Base-by-base conservation (phyloP, 2,113 vertebrate species). In the Beaufortia kweichowensis region DNA sequence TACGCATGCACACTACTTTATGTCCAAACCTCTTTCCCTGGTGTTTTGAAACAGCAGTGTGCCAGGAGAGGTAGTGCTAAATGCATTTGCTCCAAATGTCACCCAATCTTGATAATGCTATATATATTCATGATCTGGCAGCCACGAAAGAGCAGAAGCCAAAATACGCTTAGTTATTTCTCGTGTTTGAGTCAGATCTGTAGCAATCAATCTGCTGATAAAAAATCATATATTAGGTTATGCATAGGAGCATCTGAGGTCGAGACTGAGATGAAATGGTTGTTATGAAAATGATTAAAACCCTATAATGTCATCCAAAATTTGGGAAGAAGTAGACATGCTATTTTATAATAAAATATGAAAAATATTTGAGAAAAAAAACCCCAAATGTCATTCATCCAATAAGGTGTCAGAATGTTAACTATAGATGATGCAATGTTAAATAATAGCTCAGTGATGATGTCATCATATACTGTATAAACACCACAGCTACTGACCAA, bases 101-200 rank as follows among this genome's bases (percentile, higher is more conserved):
- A 91, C 88, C 87, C 90, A 86, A 88, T 92, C 87, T 86, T 90
- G 85, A 89, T 92, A 91, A 90, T 89, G 88, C 88, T 90, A 91
- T 91, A 90, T 91, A 89, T 91, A 92, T 91, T 91, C 88, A 91
- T 90, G 89, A 91, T 91, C 67, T 86, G 83, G 84, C 88, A 87
- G 85, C 83, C 83, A 86, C 80, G 87, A 87, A 79, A 87, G 84
- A 85, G 82, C 87, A 88, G 85, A 83, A 75, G 82, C 83, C 84
- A 76, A 87, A 80, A 87, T 87, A 85, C 79, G 85, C 82, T 84
- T 83, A 85, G 89, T 89, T 88, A 89, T 90, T 89, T 85, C 86
- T 89, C 82, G 87, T 85, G 86, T 90, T 89, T 84, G 87, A 79
- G 82, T 88, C 82, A 86, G 83, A 88, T 86, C 86, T 86, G 84